These are phyloP conservation scores for Ptilorrhoa leucosticta DNA, from an alignment of 2,113 vertebrate species.

Conservation along the genomic window DNA sequence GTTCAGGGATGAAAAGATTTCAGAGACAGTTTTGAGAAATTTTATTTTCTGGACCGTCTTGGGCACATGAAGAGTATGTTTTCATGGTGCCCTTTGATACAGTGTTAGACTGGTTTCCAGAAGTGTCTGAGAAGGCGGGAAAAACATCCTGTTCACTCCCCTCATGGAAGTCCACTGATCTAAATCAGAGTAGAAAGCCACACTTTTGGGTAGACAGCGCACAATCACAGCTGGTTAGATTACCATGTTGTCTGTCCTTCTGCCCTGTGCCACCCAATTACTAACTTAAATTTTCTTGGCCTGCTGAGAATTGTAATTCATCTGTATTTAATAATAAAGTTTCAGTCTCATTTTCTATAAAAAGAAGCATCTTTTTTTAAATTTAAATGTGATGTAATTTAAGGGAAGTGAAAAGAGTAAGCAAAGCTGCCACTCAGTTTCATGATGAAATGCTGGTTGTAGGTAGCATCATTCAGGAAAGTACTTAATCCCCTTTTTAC, in stretches of 20 bases:
- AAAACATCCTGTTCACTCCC: accelerated
- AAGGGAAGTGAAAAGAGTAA: neutral
- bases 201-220: neutral
- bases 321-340: neutral
- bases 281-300: neutral
- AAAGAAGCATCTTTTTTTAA: neutral
- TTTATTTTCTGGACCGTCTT: neutral
- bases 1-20: neutral
- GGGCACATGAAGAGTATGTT: neutral
- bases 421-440: neutral
- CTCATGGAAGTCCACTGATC: neutral
- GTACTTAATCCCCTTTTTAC: constrained; percentile 55
- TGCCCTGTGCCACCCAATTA: neutral
- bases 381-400: neutral
- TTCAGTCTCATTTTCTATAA: neutral
- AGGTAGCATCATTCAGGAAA: constrained; percentile 33
- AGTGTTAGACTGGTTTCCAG: neutral
- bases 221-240: neutral
- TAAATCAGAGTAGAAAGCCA: neutral
- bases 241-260: neutral
- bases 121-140: neutral
- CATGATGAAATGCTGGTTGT: neutral
- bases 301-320: neutral
- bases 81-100: neutral
- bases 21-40: neutral